phyloP scores from a whole-genome alignment of 2,113 vertebrate genomes.

The Catharus fuscescens region DNA sequence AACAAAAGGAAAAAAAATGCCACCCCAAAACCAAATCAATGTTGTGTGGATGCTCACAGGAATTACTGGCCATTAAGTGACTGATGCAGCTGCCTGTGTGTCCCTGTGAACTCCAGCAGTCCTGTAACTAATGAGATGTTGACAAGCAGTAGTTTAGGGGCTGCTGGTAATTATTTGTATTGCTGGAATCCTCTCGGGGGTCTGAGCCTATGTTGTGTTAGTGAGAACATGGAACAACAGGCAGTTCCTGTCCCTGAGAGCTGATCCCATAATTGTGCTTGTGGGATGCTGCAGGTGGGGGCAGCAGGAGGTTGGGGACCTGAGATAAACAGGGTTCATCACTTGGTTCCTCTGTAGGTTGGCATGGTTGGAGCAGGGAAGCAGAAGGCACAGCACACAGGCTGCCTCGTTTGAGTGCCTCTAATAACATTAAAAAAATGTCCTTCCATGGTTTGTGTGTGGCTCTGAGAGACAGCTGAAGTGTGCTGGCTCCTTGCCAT shows the following conservation, averaged over 20 bases:
- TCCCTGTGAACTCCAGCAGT: neutral
- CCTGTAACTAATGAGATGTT: neutral
- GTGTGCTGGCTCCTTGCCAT: neutral
- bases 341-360: neutral
- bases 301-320: neutral
- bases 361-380: neutral
- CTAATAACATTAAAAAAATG: neutral
- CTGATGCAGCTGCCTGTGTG: neutral
- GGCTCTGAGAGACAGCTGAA: neutral
- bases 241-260: neutral
- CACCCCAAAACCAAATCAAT: neutral
- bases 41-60: neutral
- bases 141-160: neutral
- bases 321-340: neutral
- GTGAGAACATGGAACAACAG: neutral
- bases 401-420: neutral
- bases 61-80: neutral
- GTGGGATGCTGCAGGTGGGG: neutral
- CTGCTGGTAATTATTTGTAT: neutral
- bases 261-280: neutral
- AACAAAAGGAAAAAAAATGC: neutral
- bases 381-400: neutral
- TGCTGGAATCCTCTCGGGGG: neutral
- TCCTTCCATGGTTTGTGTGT: neutral
- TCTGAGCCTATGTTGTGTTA: neutral